phyloP scores from a whole-genome alignment of 2,888 invertebrate genomes.

The Blomia tropicalis region DNA sequence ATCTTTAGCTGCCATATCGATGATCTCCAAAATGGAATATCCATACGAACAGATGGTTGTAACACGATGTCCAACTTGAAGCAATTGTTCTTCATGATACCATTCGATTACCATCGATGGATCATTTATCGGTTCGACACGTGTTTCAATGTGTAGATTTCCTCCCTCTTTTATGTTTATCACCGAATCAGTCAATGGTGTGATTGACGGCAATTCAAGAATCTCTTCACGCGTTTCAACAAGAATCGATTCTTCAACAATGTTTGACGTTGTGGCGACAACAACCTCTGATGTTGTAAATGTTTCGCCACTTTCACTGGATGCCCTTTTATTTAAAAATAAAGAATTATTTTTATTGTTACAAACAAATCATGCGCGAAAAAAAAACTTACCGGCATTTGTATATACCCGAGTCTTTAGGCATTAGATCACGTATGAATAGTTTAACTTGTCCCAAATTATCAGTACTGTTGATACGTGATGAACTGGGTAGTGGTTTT shows the following conservation, averaged over 20 bases:
- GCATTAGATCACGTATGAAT: constrained; percentile 81
- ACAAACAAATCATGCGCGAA: constrained; percentile 16
- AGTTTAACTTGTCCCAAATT: constrained; percentile 94
- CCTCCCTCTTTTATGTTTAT: constrained; percentile 70
- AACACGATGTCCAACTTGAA: constrained; percentile 78
- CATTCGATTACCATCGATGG: constrained; percentile 86
- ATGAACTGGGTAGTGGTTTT: constrained; percentile 59
- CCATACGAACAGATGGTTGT: constrained; percentile 87
- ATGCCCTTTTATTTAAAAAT: constrained; percentile 60
- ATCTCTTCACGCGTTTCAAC: constrained; percentile 33
- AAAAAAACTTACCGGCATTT: constrained; percentile 51
- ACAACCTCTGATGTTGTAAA: constrained; percentile 62
- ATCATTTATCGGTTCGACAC: constrained; percentile 69
- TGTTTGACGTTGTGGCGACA: constrained; percentile 40
- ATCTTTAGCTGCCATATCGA: constrained; percentile 73
- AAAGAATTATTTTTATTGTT: background rate
- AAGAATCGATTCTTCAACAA: background rate
- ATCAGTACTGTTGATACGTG: constrained; percentile 72
- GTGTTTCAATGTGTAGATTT: constrained; percentile 92
- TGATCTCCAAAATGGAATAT: constrained; percentile 82
- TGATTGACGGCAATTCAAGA: constrained; percentile 62
- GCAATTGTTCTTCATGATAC: constrained; percentile 59
- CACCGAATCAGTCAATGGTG: constrained; percentile 66
- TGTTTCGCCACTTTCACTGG: constrained; percentile 71
- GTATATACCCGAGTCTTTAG: constrained; percentile 88